phyloP scores from a whole-genome alignment of 2,888 invertebrate species.

The Rapana venosa region DNA sequence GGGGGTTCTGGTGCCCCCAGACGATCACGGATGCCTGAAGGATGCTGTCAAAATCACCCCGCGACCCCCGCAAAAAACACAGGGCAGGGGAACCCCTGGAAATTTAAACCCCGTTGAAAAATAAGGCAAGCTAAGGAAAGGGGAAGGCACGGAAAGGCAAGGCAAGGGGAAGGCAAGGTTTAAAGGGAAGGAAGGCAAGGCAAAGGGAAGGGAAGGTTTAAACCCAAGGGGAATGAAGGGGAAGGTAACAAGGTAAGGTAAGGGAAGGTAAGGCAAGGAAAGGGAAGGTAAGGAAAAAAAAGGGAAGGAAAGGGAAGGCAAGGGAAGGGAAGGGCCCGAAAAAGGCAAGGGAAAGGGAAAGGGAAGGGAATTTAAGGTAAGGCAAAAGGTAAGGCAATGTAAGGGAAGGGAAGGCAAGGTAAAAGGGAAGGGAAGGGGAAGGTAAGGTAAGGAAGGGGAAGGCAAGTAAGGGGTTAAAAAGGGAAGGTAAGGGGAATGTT shows the following conservation, averaged over 20 bases:
- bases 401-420: not conserved
- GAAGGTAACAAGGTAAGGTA: no score
- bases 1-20: constrained; percentile 8
- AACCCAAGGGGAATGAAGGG: no score
- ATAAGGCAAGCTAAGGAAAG: not conserved
- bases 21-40: constrained; percentile 21
- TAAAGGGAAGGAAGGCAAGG: no score
- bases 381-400: not conserved
- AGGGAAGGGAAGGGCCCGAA: not conserved
- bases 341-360: not conserved
- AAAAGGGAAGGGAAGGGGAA: no score
- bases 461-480: no score
- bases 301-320: not conserved
- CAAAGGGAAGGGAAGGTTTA: no score
- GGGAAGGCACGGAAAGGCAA: not conserved
- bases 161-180: no score
- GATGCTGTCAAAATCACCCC: not conserved
- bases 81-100: no score
- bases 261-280: not conserved
- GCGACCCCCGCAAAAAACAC: constrained; percentile 15
- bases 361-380: no score
- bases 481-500: no score
- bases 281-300: not conserved
- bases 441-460: no score
- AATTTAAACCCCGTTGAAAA: not conserved